Percentiles rank a stretch among this genome's conserved stretches.
Conservation (phyloP, 2,113 vertebrate species). For the Amblyornis subalaris region DNA sequence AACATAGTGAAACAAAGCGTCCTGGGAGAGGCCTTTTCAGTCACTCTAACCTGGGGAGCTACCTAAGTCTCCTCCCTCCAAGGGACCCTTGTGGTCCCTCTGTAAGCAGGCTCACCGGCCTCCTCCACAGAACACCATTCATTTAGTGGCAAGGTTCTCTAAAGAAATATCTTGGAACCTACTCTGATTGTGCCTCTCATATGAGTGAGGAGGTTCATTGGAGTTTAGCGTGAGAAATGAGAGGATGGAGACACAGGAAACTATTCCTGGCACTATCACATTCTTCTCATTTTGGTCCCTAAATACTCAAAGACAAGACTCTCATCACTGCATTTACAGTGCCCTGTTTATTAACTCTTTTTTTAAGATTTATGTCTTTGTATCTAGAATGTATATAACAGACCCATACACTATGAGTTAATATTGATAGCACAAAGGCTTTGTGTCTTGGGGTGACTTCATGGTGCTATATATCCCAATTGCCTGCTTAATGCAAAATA, state of each 20-base stretch:
- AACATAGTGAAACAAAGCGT: too few species aligned
- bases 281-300: not conserved
- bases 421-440: not conserved
- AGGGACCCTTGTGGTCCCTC: too few species aligned
- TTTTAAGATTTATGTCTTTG: not conserved
- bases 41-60: too few species aligned
- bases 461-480: too few species aligned
- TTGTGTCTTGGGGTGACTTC: not conserved
- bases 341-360: not conserved
- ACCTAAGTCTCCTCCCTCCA: too few species aligned
- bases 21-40: too few species aligned
- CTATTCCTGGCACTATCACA: not conserved
- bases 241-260: not conserved
- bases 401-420: not conserved
- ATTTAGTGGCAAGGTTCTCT: not conserved
- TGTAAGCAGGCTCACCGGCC: too few species aligned
- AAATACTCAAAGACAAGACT: not conserved
- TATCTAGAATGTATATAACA: not conserved
- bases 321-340: not conserved
- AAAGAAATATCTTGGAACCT: not conserved
- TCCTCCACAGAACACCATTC: not conserved
- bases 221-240: not conserved
- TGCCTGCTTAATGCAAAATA: too few species aligned
- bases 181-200: not conserved
- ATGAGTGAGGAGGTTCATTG: not conserved